Percentiles rank a stretch among this genome's conserved stretches.
phyloP scores from a whole-genome alignment of 2,888 invertebrate species.

The Brachyptera putata region DNA sequence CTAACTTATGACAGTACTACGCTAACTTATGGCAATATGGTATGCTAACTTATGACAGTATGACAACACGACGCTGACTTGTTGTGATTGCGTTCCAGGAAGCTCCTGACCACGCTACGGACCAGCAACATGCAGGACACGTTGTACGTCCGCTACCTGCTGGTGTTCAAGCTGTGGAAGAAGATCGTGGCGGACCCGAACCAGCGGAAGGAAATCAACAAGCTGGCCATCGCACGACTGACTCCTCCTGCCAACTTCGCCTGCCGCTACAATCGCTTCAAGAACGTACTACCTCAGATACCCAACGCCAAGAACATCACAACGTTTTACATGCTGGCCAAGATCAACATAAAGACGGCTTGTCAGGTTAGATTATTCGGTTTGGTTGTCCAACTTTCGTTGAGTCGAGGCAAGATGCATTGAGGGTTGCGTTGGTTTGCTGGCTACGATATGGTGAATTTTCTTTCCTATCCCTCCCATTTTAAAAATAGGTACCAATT shows the following conservation, averaged over 20 bases:
- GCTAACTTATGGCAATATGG: too few relatives aligned
- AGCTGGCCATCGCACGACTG: constrained; percentile 33
- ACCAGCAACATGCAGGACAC: constrained; percentile 33
- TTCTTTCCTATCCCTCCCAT: neutral
- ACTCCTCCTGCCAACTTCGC: constrained; percentile 34
- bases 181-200: constrained; percentile 37
- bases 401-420: too few relatives aligned
- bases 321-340: constrained; percentile 37
- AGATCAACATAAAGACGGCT: constrained; percentile 36
- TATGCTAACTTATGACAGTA: too few relatives aligned
- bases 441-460: too few relatives aligned
- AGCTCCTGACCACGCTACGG: constrained; percentile 40
- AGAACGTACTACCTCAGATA: constrained; percentile 35
- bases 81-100: constrained; percentile 42
- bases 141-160: constrained; percentile 36
- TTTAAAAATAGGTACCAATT: too few relatives aligned
- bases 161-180: constrained; percentile 38
- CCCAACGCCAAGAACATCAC: constrained; percentile 36
- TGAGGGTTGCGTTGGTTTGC: too few relatives aligned
- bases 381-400: too few relatives aligned
- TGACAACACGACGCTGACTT: too few relatives aligned
- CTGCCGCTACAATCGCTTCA: constrained; percentile 33
- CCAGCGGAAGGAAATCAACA: constrained; percentile 33
- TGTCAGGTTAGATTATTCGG: constrained; percentile 35
- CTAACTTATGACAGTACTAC: too few relatives aligned